Conservation (phyloP, 2,113 vertebrate genomes). For the Jacana jacana region DNA sequence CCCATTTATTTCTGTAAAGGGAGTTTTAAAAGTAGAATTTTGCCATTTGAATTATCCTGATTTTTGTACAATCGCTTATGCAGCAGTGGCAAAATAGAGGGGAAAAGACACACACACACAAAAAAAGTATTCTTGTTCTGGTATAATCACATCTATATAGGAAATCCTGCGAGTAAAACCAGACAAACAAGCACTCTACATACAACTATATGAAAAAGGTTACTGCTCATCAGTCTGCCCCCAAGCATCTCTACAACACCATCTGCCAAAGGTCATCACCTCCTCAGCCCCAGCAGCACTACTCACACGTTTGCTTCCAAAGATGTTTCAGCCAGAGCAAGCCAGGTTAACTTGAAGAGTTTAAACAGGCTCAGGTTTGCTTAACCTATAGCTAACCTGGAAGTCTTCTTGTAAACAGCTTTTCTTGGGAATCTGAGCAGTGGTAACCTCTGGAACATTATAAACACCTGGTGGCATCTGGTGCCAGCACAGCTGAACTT, state of each 20-base stretch:
- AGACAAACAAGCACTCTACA: background rate
- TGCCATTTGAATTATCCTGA: background rate
- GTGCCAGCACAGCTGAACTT: background rate
- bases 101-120: background rate
- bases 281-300: background rate
- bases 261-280: slow-evolving; percentile 46
- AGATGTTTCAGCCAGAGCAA: background rate
- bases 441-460: background rate
- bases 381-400: background rate
- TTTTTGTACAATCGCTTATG: background rate
- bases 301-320: background rate
- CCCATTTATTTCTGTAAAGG: background rate
- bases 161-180: background rate
- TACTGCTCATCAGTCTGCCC: slow-evolving; percentile 9
- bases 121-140: background rate
- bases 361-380: background rate
- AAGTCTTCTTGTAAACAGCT: background rate
- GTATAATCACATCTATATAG: background rate
- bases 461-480: background rate
- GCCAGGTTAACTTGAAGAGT: background rate
- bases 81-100: background rate
- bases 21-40: background rate
- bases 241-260: background rate
- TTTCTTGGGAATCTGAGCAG: background rate
- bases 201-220: background rate